phyloP scores from a whole-genome alignment of 2,888 invertebrate species.

The Agelastica alni region DNA sequence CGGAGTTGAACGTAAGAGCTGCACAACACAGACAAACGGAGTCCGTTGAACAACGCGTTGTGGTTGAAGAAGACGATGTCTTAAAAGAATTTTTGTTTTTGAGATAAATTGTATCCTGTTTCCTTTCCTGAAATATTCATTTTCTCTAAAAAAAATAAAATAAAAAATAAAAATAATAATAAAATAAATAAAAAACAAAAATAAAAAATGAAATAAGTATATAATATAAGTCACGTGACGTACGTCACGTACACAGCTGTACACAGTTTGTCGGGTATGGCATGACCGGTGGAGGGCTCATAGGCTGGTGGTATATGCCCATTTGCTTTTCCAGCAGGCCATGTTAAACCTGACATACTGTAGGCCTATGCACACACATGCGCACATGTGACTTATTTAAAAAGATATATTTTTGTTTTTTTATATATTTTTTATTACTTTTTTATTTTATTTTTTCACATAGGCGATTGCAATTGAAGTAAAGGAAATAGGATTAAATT shows the following conservation, averaged over 20 bases:
- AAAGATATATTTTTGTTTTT: no score
- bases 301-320: no score
- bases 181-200: conserved; percentile 1
- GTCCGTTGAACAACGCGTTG: background rate
- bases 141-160: conserved; percentile 2
- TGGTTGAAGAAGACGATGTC: background rate
- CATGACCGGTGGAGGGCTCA: background rate
- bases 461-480: background rate
- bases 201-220: background rate
- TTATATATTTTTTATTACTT: no score
- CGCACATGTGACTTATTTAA: no score
- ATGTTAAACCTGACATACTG: background rate
- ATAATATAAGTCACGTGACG: background rate
- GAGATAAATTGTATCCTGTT: background rate
- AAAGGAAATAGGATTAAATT: no score
- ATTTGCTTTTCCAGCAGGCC: background rate
- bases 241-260: no score
- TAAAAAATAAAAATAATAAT: background rate
- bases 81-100: background rate
- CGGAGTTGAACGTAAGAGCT: background rate
- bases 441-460: background rate
- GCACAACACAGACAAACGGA: background rate
- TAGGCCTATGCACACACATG: background rate
- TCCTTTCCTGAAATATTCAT: background rate
- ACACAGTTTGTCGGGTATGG: no score